Percentiles rank a stretch among this genome's conserved stretches.
Evolutionary conservation across 2,113 vertebrate genomes (phyloP).

Genomic region (Odocoileus hemionus): DNA sequence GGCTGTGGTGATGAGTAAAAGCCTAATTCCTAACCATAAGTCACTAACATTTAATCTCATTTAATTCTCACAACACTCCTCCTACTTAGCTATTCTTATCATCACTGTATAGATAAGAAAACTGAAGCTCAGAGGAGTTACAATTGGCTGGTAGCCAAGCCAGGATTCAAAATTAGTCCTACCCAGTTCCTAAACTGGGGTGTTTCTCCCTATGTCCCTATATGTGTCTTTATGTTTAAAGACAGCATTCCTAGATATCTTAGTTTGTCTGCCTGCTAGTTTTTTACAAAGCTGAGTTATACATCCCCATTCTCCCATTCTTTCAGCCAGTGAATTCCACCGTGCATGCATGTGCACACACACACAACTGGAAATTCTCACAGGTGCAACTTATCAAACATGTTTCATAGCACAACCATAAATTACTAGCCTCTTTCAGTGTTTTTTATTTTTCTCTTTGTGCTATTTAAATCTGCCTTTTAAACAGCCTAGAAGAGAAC

Average conservation of each 20-base stretch:
- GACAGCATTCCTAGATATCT: neutral
- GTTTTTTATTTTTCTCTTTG: neutral
- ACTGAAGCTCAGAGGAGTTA: neutral
- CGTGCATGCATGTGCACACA: neutral
- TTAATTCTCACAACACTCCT: neutral
- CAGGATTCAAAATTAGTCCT: neutral
- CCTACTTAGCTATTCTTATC: neutral
- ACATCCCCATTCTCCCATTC: neutral
- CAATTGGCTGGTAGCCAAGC: neutral
- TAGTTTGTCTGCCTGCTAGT: neutral
- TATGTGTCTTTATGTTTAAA: neutral
- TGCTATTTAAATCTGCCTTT: neutral
- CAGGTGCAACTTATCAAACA: neutral
- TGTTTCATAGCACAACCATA: neutral
- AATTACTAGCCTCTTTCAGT: neutral
- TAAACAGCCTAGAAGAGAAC: neutral
- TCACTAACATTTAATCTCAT: neutral
- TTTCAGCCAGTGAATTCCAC: neutral
- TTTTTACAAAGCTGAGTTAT: neutral
- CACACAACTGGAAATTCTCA: neutral
- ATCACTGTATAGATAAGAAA: conserved; percentile 6
- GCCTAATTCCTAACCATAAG: neutral
- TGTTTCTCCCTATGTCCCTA: neutral
- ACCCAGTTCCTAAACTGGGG: neutral
- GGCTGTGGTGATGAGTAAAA: neutral